phyloP scores from a whole-genome alignment of 2,797 vertebrate species.

The Tympanoctomys barrerae region DNA sequence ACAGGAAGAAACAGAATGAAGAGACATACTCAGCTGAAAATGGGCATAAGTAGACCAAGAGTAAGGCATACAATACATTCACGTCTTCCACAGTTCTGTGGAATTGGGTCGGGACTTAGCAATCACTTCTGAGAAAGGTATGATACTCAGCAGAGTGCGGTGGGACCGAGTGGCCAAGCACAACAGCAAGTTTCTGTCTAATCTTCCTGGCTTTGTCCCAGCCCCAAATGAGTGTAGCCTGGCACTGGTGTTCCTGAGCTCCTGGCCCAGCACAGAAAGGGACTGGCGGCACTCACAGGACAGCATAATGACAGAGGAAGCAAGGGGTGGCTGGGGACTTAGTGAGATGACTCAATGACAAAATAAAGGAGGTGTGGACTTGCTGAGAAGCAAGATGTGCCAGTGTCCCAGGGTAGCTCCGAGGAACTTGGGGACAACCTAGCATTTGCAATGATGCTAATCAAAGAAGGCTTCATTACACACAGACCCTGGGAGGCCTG shows the following conservation, averaged over 20 bases:
- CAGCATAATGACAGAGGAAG: not conserved
- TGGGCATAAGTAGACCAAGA: not conserved
- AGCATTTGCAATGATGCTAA: not conserved
- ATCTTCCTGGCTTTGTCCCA: not conserved
- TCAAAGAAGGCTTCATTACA: not conserved
- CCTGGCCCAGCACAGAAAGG: no score
- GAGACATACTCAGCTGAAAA: not conserved
- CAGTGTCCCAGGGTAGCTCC: accelerated
- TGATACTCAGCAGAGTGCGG: not conserved
- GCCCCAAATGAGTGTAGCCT: not conserved
- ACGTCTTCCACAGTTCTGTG: not conserved
- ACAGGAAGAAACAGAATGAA: not conserved
- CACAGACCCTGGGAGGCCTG: not conserved
- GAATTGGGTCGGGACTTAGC: not conserved
- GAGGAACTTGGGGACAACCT: accelerated
- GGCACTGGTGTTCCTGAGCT: not conserved
- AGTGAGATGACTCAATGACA: accelerated
- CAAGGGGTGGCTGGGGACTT: not conserved
- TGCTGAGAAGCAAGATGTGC: not conserved
- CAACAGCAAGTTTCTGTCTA: not conserved
- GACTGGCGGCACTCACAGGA: not conserved
- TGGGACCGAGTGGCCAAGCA: not conserved
- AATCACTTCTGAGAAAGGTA: not conserved
- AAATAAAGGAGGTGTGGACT: no score
- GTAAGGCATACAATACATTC: accelerated